phyloP scores from a whole-genome alignment of 2,797 vertebrate genomes.

The Oryzias sinensis region DNA sequence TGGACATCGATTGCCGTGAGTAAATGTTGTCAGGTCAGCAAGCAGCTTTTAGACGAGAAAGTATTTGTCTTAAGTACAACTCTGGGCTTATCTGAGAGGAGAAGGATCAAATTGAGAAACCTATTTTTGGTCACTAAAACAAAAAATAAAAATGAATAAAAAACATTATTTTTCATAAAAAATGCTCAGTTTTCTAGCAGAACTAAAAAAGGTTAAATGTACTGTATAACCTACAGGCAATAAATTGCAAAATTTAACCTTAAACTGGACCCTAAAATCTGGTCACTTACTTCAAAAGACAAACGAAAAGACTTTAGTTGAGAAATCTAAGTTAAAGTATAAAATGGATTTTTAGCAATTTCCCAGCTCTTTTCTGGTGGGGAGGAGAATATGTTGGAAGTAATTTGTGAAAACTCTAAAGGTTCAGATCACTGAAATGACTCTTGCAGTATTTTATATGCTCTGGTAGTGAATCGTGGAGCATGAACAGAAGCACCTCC shows the following conservation, averaged over 20 bases:
- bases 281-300: slow-evolving; percentile 15
- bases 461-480: no score
- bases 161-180: no score
- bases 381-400: slow-evolving; percentile 11
- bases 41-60: slow-evolving; percentile 62
- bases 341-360: slow-evolving; percentile 1
- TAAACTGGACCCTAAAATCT: no score
- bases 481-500: slow-evolving; percentile 63
- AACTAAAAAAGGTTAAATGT: no score
- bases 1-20: slow-evolving; percentile 72
- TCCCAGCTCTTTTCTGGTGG: neutral
- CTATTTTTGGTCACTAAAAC: neutral
- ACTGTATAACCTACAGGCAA: no score
- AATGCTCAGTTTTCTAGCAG: no score
- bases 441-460: slow-evolving; percentile 66
- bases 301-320: neutral
- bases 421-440: slow-evolving; percentile 59
- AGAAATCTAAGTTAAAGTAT: neutral
- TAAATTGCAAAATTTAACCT: no score
- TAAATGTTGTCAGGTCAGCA: slow-evolving; percentile 68
- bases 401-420: slow-evolving; percentile 31
- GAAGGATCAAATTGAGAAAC: slow-evolving; percentile 10
- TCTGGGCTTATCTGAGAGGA: slow-evolving; percentile 13
- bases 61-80: slow-evolving; percentile 53
- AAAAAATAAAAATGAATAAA: no score